Conservation (phyloP, 2,113 vertebrate species). For the Eublepharis macularius region DNA sequence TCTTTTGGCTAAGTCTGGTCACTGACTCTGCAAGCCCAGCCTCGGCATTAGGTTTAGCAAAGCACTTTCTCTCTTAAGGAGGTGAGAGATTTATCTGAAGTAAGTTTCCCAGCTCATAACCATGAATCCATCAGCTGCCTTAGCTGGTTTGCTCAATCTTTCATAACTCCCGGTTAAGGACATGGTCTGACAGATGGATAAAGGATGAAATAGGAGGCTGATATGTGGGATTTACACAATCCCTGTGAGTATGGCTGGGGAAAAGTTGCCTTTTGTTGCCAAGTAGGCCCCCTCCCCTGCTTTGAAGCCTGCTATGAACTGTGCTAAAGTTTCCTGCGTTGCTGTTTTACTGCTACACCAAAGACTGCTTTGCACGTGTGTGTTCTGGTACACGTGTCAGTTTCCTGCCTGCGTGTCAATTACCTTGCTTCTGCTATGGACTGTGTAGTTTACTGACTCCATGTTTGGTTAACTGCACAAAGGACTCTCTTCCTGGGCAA, state of each 20-base stretch:
- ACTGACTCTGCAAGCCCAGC: neutral
- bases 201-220: conserved; percentile 59
- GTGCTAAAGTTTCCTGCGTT: too few relatives aligned
- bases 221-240: conserved; percentile 58
- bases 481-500: too few relatives aligned
- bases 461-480: too few relatives aligned
- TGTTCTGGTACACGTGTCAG: too few relatives aligned
- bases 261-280: neutral
- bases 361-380: too few relatives aligned
- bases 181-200: conserved; percentile 57
- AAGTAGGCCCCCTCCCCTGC: too few relatives aligned
- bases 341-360: too few relatives aligned
- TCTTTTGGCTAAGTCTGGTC: neutral
- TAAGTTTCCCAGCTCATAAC: conserved; percentile 28
- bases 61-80: conserved; percentile 29
- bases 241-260: conserved; percentile 14
- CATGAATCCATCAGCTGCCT: conserved; percentile 60
- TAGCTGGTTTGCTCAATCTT: conserved; percentile 36
- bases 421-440: too few relatives aligned
- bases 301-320: too few relatives aligned
- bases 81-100: conserved; percentile 27
- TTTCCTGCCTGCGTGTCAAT: too few relatives aligned
- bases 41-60: neutral
- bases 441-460: too few relatives aligned
- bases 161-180: conserved; percentile 65